Conservation (phyloP, 30 jellyfish, hydroid and myxozoan genomes). For the Aurelia sp. region DNA sequence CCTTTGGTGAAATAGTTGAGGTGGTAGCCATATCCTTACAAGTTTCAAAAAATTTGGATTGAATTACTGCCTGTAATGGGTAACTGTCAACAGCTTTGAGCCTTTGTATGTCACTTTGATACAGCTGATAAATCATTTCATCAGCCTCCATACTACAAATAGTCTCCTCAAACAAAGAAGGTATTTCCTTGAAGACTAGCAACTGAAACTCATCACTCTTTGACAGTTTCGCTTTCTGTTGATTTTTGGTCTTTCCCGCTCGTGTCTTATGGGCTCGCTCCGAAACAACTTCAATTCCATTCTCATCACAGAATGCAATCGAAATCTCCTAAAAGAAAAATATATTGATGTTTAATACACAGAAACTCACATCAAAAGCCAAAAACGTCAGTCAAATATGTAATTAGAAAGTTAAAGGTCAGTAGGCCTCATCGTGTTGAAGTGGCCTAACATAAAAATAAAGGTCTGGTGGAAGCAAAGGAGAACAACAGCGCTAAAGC, state of each 20-base stretch:
- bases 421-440: not conserved
- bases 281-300: slow-evolving; percentile 44
- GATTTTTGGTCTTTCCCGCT: slow-evolving; percentile 5
- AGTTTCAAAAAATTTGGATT: not conserved
- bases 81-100: slow-evolving; percentile 39
- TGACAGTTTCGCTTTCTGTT: not conserved
- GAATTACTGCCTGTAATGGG: slow-evolving; percentile 18
- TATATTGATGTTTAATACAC: not conserved
- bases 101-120: slow-evolving; percentile 35
- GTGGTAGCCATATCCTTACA: not conserved
- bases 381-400: slow-evolving; percentile 18
- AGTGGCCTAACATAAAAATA: not conserved
- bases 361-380: not conserved
- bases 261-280: slow-evolving; percentile 28
- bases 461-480: slow-evolving; percentile 12
- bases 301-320: slow-evolving; percentile 42
- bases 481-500: not conserved
- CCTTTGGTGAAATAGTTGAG: slow-evolving; percentile 40
- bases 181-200: slow-evolving; percentile 9
- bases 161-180: slow-evolving; percentile 31
- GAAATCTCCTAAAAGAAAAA: slow-evolving; percentile 38
- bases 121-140: slow-evolving; percentile 50
- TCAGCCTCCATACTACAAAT: slow-evolving; percentile 51
- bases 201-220: not conserved
- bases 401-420: not conserved